phyloP scores from a whole-genome alignment of 1,140 invertebrate genomes.

The Temnothorax curvispinosus region DNA sequence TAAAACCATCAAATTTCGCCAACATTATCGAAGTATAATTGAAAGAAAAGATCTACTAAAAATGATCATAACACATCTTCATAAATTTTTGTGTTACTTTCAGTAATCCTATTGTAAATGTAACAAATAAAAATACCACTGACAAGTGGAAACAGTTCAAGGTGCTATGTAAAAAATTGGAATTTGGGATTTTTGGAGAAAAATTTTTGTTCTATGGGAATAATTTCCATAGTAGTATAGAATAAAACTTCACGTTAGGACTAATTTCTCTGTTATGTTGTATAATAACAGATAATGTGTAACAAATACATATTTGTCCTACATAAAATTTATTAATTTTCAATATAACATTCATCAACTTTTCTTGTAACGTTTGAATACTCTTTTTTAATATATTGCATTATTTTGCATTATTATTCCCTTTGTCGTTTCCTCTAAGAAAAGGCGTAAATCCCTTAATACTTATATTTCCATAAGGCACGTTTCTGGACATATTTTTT shows the following conservation, averaged over 20 bases:
- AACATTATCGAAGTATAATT: neutral
- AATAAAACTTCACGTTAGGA: neutral
- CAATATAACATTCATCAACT: neutral
- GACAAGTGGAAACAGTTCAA: neutral
- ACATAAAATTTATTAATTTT: slow-evolving; percentile 3
- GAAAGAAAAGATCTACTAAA: neutral
- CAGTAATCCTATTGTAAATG: neutral
- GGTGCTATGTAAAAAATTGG: neutral
- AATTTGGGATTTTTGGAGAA: slow-evolving; percentile 2
- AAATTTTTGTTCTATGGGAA: slow-evolving; percentile 4
- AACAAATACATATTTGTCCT: neutral
- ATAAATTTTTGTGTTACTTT: slow-evolving; percentile 1
- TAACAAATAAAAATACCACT: neutral
- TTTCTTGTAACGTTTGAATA: neutral
- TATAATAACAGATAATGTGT: slow-evolving; percentile 8
- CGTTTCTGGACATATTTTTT: neutral
- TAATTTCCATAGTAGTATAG: neutral
- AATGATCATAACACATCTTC: neutral
- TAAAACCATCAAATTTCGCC: neutral
- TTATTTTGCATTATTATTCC: slow-evolving; percentile 5
- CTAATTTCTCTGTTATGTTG: neutral
- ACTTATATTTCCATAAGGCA: neutral
- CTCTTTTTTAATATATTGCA: neutral
- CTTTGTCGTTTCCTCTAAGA: neutral
- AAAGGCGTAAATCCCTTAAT: neutral